Evolutionary conservation across 2,888 invertebrate genomes (phyloP).

Genomic region (Nebria salina): DNA sequence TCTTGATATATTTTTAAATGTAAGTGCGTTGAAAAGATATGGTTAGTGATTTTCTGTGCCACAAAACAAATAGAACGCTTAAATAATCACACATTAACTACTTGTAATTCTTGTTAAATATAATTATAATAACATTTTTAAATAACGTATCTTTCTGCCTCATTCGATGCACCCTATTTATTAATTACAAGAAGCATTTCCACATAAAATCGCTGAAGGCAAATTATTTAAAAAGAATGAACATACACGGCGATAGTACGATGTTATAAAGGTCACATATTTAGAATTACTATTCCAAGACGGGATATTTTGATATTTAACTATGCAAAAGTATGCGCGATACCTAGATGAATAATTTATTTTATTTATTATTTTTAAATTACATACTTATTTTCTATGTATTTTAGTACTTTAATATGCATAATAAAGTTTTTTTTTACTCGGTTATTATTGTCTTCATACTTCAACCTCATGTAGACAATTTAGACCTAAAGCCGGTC

Average conservation of each 20-base stretch:
- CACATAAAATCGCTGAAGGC: too few relatives aligned
- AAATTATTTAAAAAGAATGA: too few relatives aligned
- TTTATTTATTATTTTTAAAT: too few relatives aligned
- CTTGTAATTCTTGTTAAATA: not conserved
- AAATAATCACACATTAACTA: slow-evolving; percentile 10
- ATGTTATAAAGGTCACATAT: too few relatives aligned
- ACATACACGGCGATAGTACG: too few relatives aligned
- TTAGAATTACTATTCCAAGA: too few relatives aligned
- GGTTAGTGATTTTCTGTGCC: slow-evolving; percentile 28
- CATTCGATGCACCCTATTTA: not conserved
- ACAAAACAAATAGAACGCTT: slow-evolving; percentile 35
- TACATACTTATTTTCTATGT: too few relatives aligned
- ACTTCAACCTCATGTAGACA: not conserved
- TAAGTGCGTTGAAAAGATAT: slow-evolving; percentile 16
- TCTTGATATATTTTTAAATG: not conserved
- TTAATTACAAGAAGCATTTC: not conserved
- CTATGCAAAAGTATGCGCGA: too few relatives aligned
- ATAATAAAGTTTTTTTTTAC: too few relatives aligned
- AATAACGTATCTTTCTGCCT: slow-evolving; percentile 3
- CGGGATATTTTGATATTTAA: too few relatives aligned
- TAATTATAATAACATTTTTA: slow-evolving; percentile 2
- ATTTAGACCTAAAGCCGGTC: not conserved
- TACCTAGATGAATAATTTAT: too few relatives aligned
- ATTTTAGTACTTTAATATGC: too few relatives aligned
- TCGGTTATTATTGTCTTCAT: not conserved